A percentile compares a stretch with the other conserved stretches of the same genome.
These are phyloP conservation scores for Caenorhabditis tropicalis DNA, from an alignment of 1,140 invertebrate species.

Conservation along the genomic window DNA sequence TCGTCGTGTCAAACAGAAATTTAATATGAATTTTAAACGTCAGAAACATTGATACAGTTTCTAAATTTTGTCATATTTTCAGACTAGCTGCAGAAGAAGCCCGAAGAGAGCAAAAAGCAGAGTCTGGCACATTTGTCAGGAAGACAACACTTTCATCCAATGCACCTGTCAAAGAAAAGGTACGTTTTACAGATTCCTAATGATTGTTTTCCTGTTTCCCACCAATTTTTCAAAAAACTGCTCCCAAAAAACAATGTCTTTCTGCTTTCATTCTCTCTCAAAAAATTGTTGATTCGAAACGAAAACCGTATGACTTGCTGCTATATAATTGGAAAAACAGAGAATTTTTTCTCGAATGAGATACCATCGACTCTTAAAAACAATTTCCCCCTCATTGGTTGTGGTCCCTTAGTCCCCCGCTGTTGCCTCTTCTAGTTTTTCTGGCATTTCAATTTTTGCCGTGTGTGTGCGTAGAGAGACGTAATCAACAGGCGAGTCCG, in stretches of 20 bases:
- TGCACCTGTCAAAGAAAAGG: constrained; percentile 67
- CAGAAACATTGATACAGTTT: neutral
- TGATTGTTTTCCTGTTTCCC: constrained; percentile 11
- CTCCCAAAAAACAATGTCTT: too few species aligned
- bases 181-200: constrained; percentile 55
- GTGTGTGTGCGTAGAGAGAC: constrained; percentile 4
- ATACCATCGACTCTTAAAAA: neutral
- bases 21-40: neutral
- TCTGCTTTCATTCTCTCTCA: too few species aligned
- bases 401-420: neutral
- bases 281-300: too few species aligned
- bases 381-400: neutral
- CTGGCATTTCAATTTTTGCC: constrained; percentile 39
- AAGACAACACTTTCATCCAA: constrained; percentile 55
- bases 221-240: neutral
- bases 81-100: constrained; percentile 71
- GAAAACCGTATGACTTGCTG: too few species aligned
- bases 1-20: neutral
- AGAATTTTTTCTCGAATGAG: neutral
- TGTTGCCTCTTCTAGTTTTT: constrained; percentile 19
- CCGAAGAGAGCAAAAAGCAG: constrained; percentile 70
- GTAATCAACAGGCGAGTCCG: constrained; percentile 42
- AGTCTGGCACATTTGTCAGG: constrained; percentile 46
- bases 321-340: too few species aligned
- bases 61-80: neutral